phyloP scores from a whole-genome alignment of 2,797 vertebrate species.

The Siniperca obscura region DNA sequence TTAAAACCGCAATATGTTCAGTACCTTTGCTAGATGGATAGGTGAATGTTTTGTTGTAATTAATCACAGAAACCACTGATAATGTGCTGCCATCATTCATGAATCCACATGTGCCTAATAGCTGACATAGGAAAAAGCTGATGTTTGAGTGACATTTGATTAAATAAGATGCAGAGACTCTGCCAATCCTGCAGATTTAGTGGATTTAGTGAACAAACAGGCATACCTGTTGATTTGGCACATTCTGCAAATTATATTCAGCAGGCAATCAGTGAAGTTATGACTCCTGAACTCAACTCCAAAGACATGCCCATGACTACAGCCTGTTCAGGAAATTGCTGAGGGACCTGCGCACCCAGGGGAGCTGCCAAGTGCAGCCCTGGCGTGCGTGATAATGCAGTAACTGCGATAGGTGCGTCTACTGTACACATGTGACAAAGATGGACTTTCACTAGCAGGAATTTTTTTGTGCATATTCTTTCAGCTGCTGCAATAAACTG shows the following conservation, averaged over 20 bases:
- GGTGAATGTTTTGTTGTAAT: not conserved
- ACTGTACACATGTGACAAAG: constrained; percentile 53
- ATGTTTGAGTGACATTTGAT: not conserved
- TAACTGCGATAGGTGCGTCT: constrained; percentile 19
- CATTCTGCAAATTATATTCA: constrained; percentile 3
- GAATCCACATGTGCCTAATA: not conserved
- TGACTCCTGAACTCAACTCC: constrained; percentile 7
- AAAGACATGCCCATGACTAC: constrained; percentile 6
- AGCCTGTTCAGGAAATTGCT: constrained; percentile 11
- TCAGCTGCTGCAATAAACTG: constrained; percentile 58
- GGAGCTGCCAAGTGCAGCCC: constrained; percentile 31
- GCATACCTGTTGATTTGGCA: not conserved
- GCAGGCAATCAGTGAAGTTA: constrained; percentile 3
- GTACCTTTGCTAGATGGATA: not conserved
- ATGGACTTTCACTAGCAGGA: constrained; percentile 62
- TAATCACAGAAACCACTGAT: not conserved
- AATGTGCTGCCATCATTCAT: not conserved
- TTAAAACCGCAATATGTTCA: not conserved
- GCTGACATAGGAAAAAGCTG: not conserved
- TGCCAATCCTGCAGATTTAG: not conserved
- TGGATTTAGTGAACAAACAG: constrained; percentile 5
- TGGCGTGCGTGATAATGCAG: constrained; percentile 31
- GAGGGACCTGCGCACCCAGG: constrained; percentile 22
- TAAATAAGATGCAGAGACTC: not conserved
- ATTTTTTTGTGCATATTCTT: constrained; percentile 52